Conservation (phyloP, 2,113 vertebrate species). For the Forbesichthys papilliferus region DNA sequence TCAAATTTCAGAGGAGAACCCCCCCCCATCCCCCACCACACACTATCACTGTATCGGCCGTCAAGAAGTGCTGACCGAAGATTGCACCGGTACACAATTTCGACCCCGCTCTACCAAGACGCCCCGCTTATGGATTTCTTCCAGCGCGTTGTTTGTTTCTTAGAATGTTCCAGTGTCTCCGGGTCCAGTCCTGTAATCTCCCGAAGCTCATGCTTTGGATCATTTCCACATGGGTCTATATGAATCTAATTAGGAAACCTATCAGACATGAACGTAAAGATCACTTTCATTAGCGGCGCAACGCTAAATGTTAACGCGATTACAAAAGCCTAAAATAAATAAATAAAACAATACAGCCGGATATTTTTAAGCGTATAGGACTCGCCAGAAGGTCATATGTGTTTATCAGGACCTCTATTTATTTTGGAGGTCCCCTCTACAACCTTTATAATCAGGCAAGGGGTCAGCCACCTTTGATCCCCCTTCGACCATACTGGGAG, state of each 20-base stretch:
- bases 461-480: conserved; percentile 72
- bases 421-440: conserved; percentile 49
- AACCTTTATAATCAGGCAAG: conserved; percentile 62
- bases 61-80: conserved; percentile 69
- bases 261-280: conserved; percentile 63
- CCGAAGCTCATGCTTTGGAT: conserved; percentile 40
- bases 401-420: conserved; percentile 57
- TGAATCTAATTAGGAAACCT: conserved; percentile 63
- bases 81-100: conserved; percentile 48
- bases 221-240: conserved; percentile 55
- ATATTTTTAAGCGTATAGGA: conserved; percentile 46
- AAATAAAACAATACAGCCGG: not conserved
- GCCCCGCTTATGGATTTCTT: conserved; percentile 58
- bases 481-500: conserved; percentile 61
- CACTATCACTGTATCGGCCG: conserved; percentile 41
- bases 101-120: conserved; percentile 8
- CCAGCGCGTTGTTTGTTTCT: conserved; percentile 35
- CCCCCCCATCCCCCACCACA: not conserved
- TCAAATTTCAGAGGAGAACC: conserved; percentile 69
- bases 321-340: conserved; percentile 33
- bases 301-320: conserved; percentile 61
- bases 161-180: conserved; percentile 27
- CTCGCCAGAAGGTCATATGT: conserved; percentile 52
- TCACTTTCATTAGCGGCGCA: conserved; percentile 63
- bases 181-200: conserved; percentile 39